Conservation (phyloP, 2,888 invertebrate genomes). For the Linnaemya tessellans region DNA sequence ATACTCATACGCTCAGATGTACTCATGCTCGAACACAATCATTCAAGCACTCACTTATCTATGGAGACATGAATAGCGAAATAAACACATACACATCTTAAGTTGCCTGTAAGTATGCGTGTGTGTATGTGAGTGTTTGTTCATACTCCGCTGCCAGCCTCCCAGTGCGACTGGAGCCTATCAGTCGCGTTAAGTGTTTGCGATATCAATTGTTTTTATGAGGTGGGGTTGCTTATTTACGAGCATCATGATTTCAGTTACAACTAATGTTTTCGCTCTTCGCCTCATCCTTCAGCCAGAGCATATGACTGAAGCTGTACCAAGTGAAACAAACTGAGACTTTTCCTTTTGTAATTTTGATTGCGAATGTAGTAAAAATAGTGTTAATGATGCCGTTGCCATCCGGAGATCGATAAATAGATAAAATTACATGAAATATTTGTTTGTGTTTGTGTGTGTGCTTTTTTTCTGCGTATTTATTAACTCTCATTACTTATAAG, state of each 20-base stretch:
- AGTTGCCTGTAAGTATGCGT: not conserved
- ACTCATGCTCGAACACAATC: not conserved
- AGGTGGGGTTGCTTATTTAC: conserved; percentile 43
- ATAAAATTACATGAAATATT: conserved; percentile 21
- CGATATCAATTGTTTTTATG: conserved; percentile 52
- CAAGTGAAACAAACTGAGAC: conserved; percentile 12
- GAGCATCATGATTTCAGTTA: conserved; percentile 41
- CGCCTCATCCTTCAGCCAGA: not conserved
- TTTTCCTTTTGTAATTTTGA: conserved; percentile 30
- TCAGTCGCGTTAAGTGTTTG: conserved; percentile 44
- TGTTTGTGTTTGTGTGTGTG: no score
- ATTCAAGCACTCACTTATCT: not conserved
- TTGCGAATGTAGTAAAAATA: conserved; percentile 19
- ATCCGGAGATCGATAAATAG: conserved; percentile 38
- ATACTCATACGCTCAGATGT: conserved; percentile 6
- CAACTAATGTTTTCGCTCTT: conserved; percentile 26
- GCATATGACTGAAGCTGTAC: not conserved
- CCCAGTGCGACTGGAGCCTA: conserved; percentile 59
- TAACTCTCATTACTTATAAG: conserved; percentile 8
- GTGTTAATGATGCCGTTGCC: conserved; percentile 23
- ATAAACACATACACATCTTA: not conserved
- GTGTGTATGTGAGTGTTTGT: not conserved
- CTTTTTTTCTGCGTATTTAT: not conserved
- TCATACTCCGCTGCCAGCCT: not conserved
- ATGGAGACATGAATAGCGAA: not conserved